Evolutionary conservation across 2,113 vertebrate species (phyloP).

Genomic region (Alosa alosa): DNA sequence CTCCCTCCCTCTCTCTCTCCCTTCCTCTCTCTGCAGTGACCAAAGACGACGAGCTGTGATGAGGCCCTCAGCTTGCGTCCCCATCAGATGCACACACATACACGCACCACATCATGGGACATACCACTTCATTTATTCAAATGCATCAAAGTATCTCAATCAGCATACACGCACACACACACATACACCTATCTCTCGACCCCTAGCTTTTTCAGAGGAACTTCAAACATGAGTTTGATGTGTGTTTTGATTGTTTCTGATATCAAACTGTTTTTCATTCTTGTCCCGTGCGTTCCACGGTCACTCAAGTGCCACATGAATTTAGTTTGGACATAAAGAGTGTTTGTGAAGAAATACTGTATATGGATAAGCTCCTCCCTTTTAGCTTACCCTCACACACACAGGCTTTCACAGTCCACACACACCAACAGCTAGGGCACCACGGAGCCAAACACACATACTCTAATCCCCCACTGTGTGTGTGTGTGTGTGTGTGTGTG

Average conservation of each 20-base stretch:
- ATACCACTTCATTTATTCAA: too few relatives aligned
- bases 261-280: too few relatives aligned
- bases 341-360: too few relatives aligned
- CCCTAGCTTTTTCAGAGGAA: too few relatives aligned
- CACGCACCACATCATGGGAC: background rate
- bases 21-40: slow-evolving; percentile 50
- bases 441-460: background rate
- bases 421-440: background rate
- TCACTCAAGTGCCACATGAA: too few relatives aligned
- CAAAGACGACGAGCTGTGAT: slow-evolving; percentile 63
- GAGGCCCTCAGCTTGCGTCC: background rate
- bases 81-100: slow-evolving; percentile 1
- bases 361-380: too few relatives aligned
- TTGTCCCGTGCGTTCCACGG: too few relatives aligned
- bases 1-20: too few relatives aligned
- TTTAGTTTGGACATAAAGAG: too few relatives aligned
- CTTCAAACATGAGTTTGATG: too few relatives aligned
- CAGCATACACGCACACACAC: background rate
- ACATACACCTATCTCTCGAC: background rate
- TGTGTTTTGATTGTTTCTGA: too few relatives aligned
- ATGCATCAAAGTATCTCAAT: too few relatives aligned
- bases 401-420: slow-evolving; percentile 10
- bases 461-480: background rate
- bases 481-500: background rate
- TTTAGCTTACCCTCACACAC: background rate